Conservation (phyloP, 2,113 vertebrate genomes). For the Gavialis gangeticus region DNA sequence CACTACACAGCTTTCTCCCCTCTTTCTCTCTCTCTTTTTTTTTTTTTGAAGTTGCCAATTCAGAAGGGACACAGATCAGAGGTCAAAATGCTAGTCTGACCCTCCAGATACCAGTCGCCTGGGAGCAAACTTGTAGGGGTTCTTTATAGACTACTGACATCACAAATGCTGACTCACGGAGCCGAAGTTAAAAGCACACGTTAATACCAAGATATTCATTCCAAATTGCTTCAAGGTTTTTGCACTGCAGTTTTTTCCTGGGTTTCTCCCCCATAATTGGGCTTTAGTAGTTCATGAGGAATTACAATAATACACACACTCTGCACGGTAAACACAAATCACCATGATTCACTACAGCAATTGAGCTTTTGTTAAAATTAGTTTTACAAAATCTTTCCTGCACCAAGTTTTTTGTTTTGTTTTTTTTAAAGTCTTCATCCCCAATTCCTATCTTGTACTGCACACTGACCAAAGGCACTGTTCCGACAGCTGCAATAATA, state of each 20-base stretch:
- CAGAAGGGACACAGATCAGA: slow-evolving; percentile 42
- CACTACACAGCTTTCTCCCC: not conserved
- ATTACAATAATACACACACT: not conserved
- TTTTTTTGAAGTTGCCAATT: slow-evolving; percentile 43
- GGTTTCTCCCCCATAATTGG: not conserved
- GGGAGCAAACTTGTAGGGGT: slow-evolving; percentile 26
- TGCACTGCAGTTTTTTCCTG: not conserved
- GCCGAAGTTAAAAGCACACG: slow-evolving; percentile 22
- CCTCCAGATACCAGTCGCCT: slow-evolving; percentile 24
- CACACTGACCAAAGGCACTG: not conserved
- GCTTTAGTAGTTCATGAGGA: not conserved
- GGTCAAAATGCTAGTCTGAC: slow-evolving; percentile 52
- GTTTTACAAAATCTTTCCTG: not conserved
- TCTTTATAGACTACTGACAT: slow-evolving; percentile 18
- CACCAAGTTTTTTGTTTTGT: not conserved
- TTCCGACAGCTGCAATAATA: not conserved
- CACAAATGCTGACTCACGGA: not conserved
- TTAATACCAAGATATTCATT: not conserved
- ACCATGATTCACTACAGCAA: not conserved
- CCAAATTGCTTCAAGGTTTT: not conserved
- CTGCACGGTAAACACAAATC: rapidly evolving
- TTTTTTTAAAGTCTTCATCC: not conserved
- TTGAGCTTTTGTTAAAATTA: not conserved
- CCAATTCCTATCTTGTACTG: not conserved
- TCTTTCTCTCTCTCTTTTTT: not conserved